phyloP scores from a whole-genome alignment of 2,797 vertebrate genomes.

The Tympanoctomys barrerae region DNA sequence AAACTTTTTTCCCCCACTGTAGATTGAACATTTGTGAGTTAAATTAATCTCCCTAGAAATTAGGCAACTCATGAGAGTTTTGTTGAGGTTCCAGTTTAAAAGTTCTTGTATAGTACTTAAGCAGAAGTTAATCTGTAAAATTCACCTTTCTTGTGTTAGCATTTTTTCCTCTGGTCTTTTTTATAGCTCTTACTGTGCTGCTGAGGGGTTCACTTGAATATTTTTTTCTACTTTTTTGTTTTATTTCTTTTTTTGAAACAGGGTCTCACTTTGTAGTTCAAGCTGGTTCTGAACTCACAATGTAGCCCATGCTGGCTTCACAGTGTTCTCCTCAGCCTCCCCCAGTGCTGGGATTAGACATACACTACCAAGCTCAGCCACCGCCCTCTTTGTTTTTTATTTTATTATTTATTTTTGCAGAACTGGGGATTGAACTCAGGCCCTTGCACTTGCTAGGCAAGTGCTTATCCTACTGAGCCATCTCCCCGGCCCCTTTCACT shows the following conservation, averaged over 20 bases:
- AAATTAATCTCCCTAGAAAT: not conserved
- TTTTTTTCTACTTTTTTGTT: not conserved
- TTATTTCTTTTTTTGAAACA: not conserved
- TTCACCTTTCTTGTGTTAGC: not conserved
- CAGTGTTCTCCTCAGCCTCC: not conserved
- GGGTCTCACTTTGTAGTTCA: not conserved
- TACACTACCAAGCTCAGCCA: not conserved
- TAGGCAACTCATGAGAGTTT: not conserved
- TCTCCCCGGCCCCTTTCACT: too few relatives aligned
- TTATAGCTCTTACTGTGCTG: not conserved
- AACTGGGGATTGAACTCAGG: too few relatives aligned
- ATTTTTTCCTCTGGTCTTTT: not conserved
- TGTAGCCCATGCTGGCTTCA: not conserved
- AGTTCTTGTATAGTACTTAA: not conserved
- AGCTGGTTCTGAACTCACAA: not conserved
- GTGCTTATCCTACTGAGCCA: too few relatives aligned
- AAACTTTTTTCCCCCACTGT: not conserved
- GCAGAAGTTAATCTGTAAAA: not conserved
- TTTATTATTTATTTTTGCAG: too few relatives aligned
- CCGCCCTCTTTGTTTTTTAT: not conserved
- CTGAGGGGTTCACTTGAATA: not conserved
- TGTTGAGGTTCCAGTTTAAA: not conserved
- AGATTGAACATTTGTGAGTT: not conserved
- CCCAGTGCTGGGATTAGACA: not conserved
- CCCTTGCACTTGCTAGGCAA: too few relatives aligned